phyloP scores from a whole-genome alignment of 1,140 invertebrate species.

The Tetranychus cinnabarinus region DNA sequence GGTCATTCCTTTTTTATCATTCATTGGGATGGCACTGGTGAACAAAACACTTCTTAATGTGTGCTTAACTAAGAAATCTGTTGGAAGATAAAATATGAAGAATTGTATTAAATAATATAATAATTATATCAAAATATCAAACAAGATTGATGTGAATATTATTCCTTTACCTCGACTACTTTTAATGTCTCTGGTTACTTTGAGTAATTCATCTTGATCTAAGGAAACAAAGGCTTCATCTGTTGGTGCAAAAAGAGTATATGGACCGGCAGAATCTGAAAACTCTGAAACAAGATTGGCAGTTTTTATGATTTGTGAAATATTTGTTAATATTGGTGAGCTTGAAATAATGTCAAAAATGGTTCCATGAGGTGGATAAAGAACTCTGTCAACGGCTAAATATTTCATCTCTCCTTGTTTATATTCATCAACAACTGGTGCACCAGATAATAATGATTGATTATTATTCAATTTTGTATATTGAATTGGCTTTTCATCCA shows the following conservation, averaged over 20 bases:
- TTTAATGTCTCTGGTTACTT: neutral
- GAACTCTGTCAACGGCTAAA: conserved; percentile 20
- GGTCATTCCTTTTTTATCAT: neutral
- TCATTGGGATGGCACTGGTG: neutral
- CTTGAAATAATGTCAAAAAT: conserved; percentile 14
- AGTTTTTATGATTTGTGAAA: conserved; percentile 10
- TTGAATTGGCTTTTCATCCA: conserved; percentile 12
- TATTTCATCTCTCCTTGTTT: conserved; percentile 20
- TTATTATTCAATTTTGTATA: conserved; percentile 17
- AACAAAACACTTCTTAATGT: neutral
- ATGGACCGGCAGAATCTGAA: conserved; percentile 13
- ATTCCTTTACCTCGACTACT: neutral
- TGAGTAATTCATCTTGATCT: conserved; percentile 3
- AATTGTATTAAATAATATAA: neutral
- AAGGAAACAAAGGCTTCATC: conserved; percentile 19
- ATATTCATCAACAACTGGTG: conserved; percentile 15
- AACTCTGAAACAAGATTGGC: conserved; percentile 10
- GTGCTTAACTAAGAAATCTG: neutral
- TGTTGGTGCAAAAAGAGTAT: conserved; percentile 19
- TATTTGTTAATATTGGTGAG: conserved; percentile 15
- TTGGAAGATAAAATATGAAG: neutral
- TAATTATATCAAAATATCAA: neutral
- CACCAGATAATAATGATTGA: conserved; percentile 18
- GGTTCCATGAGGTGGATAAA: conserved; percentile 20
- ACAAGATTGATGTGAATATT: too few relatives aligned